Base-by-base conservation (phyloP, 2,888 invertebrate genomes). In the Agonopterix arenella region DNA sequence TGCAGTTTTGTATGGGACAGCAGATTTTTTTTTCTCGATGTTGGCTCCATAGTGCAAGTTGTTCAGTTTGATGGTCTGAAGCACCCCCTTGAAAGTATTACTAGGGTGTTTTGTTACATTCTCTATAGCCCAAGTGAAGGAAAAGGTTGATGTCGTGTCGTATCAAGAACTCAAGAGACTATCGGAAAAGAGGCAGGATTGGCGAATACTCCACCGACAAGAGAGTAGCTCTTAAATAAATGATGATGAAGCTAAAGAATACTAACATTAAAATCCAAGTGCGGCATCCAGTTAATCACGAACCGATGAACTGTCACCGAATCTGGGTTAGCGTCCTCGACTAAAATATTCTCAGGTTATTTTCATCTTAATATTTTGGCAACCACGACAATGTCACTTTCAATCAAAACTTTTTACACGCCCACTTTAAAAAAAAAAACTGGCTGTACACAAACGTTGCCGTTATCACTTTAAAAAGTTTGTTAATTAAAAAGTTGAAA, bases 311-410 rank as follows among this genome's bases (percentile, higher is more conserved):
- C 46, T 46, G 46, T 38, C 46, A 9, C 36, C 4, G 9, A 36
- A 46, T 36, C 46, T 37, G 16, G 46, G 46, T 38, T 46, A 47
- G 55, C 62, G 71, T 64, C 71, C 70, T 65, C 70, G 71, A 64
- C 68, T 56, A 68, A 73, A 74, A 74, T 72, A 73, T 68, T 63
- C 69, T 46, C 49, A 55, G 57, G 67, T 68, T 75, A 75, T 75
- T 75, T 73, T 62, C 53, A 72, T 68, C 73, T 60, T 58, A 64
- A 67, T 59, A 71, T 61, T 61, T 65, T 70, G 70, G 68, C 70
- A 61, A 66, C 28, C 7, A 28, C 28, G 61, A 66, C 60, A 60
- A 55, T 54, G 40, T 8, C 43, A n/a, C 10, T 11, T 43, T n/a
- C 9, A 40, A 9, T 40, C 9, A 40, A 43, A 43, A 43, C 43